These are phyloP conservation scores for Mechanitis messenoides DNA, from an alignment of 2,888 invertebrate genomes.

Conservation along the genomic window DNA sequence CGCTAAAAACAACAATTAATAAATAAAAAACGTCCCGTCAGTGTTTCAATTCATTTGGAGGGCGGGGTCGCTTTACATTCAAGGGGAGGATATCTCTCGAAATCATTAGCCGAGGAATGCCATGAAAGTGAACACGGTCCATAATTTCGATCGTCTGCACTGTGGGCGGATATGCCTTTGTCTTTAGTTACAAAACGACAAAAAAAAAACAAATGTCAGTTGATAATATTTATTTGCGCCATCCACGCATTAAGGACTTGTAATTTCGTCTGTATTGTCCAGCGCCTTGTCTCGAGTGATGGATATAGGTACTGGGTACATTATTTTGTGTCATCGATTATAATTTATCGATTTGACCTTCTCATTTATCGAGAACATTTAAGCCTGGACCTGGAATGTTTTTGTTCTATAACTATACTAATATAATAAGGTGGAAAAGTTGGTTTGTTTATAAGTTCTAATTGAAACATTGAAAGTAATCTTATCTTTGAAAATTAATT, in stretches of 20 bases:
- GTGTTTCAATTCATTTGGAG: conserved; percentile 74
- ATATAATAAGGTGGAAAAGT: no score
- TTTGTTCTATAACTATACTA: no score
- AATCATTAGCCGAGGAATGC: conserved; percentile 75
- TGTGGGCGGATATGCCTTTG: conserved; percentile 73
- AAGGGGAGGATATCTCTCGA: conserved; percentile 73
- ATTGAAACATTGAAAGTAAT: no score
- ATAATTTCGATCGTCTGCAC: conserved; percentile 63
- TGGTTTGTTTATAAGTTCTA: no score
- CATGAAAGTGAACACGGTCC: conserved; percentile 57
- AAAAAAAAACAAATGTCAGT: conserved; percentile 61
- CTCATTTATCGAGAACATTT: background rate
- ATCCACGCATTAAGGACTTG: conserved; percentile 51
- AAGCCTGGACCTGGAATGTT: background rate
- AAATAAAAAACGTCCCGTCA: conserved; percentile 55
- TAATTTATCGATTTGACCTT: background rate
- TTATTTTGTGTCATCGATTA: conserved; percentile 52
- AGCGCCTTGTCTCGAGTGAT: conserved; percentile 50
- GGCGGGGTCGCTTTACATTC: conserved; percentile 75
- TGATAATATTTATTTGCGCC: conserved; percentile 65
- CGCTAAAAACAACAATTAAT: conserved; percentile 65
- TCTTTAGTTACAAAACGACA: conserved; percentile 59
- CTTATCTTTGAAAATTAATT: no score
- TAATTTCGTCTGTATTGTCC: conserved; percentile 61
- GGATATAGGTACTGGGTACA: conserved; percentile 51